phyloP scores from a whole-genome alignment of 2,888 invertebrate species.

The Bursaphelenchus okinawaensis region DNA sequence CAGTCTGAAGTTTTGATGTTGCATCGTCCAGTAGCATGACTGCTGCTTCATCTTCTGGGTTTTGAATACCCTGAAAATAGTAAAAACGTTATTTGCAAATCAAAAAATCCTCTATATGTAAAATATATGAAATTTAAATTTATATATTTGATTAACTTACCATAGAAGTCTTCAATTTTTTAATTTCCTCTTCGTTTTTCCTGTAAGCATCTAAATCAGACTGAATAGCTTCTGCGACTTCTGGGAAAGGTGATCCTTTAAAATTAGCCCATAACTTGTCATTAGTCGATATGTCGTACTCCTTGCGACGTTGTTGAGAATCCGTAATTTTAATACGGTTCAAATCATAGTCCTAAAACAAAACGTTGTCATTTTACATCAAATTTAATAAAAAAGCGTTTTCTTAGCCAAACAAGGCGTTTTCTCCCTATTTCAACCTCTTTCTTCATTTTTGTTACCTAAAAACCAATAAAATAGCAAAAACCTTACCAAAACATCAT shows the following conservation, averaged over 20 bases:
- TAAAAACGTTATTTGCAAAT: background rate
- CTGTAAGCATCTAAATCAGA: slow-evolving; percentile 92
- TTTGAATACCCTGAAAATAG: slow-evolving; percentile 43
- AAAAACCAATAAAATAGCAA: background rate
- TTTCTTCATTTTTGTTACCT: background rate
- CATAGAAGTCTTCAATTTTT: slow-evolving; percentile 86
- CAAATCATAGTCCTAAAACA: slow-evolving; percentile 75
- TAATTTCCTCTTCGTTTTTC: slow-evolving; percentile 90
- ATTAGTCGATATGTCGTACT: slow-evolving; percentile 78
- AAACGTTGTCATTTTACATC: too few relatives aligned
- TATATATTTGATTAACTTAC: slow-evolving; percentile 59
- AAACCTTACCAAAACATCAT: slow-evolving; percentile 73
- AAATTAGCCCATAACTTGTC: slow-evolving; percentile 89
- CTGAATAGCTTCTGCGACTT: slow-evolving; percentile 94
- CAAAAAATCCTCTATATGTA: background rate
- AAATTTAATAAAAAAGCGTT: background rate
- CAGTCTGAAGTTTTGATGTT: slow-evolving; percentile 67
- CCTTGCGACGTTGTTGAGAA: slow-evolving; percentile 69
- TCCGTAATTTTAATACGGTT: slow-evolving; percentile 77
- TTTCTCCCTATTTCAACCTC: background rate
- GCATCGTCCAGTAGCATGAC: slow-evolving; percentile 76
- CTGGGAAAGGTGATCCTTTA: slow-evolving; percentile 67
- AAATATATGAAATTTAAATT: background rate
- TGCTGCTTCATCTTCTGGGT: slow-evolving; percentile 78
- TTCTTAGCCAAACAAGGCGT: too few relatives aligned